Evolutionary conservation across 2,797 vertebrate genomes (phyloP).

Genomic region (Petrocephalus schoutedeni): DNA sequence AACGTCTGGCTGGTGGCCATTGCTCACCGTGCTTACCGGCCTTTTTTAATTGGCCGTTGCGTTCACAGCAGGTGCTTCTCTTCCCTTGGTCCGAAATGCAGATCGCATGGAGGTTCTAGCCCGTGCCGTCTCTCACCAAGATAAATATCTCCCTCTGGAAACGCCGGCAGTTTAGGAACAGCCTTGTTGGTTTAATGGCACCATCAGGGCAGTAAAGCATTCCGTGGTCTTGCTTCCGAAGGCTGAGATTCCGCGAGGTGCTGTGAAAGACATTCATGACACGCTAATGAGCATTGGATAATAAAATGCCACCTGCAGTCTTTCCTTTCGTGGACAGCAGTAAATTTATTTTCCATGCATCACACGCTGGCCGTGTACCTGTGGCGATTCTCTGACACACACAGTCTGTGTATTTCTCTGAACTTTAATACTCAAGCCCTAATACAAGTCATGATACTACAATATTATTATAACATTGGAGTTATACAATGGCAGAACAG

Average conservation of each 20-base stretch:
- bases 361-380: not conserved
- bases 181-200: not conserved
- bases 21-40: not conserved
- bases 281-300: not conserved
- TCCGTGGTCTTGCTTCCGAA: not conserved
- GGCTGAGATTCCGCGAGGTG: not conserved
- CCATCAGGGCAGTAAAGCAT: not conserved
- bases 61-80: not conserved
- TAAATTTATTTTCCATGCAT: not conserved
- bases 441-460: not conserved
- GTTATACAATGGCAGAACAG: not conserved
- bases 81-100: not conserved
- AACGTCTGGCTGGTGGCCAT: not conserved
- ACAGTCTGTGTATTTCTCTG: not conserved
- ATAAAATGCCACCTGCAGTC: not conserved
- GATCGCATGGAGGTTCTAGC: not conserved
- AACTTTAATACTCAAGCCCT: not conserved
- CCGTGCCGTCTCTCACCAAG: not conserved
- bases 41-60: not conserved
- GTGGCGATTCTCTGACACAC: not conserved
- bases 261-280: not conserved
- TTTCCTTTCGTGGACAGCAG: not conserved
- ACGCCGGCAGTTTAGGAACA: not conserved
- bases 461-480: not conserved
- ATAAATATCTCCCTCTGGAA: not conserved